Percentiles rank a stretch among this genome's conserved stretches.
Evolutionary conservation across 1,140 invertebrate genomes (phyloP).

Genomic region (Pogonomyrmex californicus): DNA sequence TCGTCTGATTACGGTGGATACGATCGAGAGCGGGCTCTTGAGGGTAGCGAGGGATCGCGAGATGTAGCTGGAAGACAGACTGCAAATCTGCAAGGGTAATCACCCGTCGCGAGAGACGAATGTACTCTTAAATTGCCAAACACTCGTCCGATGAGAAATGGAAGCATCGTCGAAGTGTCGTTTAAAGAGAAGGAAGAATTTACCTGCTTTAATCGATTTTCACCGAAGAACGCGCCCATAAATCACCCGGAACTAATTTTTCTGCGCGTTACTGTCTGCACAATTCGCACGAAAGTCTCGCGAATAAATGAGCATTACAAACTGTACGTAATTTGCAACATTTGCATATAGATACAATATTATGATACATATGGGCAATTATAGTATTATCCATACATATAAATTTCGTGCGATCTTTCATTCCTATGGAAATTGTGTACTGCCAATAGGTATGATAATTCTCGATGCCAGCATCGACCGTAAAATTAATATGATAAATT

Average conservation of each 20-base stretch:
- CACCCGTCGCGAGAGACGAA: constrained; percentile 55
- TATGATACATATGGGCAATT: constrained; percentile 4
- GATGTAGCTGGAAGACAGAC: constrained; percentile 38
- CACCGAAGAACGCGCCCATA: constrained; percentile 58
- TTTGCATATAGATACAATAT: constrained; percentile 43
- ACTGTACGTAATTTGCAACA: constrained; percentile 21
- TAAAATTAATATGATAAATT: constrained; percentile 33
- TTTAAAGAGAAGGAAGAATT: constrained; percentile 57
- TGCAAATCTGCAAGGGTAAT: constrained; percentile 62
- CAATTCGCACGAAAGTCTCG: background rate
- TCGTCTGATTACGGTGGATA: constrained; percentile 42
- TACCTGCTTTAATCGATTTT: constrained; percentile 60
- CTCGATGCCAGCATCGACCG: background rate
- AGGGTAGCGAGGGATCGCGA: constrained; percentile 5
- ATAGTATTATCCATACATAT: background rate
- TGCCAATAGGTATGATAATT: constrained; percentile 14
- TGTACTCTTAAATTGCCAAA: constrained; percentile 66
- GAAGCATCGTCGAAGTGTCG: constrained; percentile 51
- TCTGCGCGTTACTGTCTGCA: constrained; percentile 26
- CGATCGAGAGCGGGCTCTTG: constrained; percentile 23
- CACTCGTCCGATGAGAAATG: constrained; percentile 63
- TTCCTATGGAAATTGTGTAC: constrained; percentile 11
- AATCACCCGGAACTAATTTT: constrained; percentile 61
- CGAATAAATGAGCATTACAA: constrained; percentile 29
- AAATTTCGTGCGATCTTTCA: constrained; percentile 30